Percentiles rank a stretch among this genome's conserved stretches.
Conservation (phyloP, 2,113 vertebrate genomes). For the Embiotoca jacksoni region DNA sequence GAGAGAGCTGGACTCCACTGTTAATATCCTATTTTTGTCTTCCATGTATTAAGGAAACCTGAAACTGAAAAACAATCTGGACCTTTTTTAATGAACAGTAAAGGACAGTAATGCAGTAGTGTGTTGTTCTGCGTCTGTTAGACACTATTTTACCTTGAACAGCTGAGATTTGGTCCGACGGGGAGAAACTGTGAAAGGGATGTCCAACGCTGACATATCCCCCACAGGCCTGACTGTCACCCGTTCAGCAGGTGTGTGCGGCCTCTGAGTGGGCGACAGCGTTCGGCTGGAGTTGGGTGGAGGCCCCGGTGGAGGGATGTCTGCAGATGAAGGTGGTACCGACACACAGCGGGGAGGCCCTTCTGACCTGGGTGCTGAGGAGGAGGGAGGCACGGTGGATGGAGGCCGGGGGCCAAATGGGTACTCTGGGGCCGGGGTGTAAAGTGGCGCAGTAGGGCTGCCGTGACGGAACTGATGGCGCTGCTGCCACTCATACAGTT, state of each 20-base stretch:
- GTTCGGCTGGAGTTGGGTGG: slow-evolving; percentile 71
- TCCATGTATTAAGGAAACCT: not conserved
- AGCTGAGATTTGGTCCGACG: slow-evolving; percentile 85
- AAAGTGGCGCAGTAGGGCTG: slow-evolving; percentile 92
- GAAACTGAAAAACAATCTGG: not conserved
- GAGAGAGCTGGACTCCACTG: not conserved
- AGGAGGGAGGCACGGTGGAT: slow-evolving; percentile 84
- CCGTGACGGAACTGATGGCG: slow-evolving; percentile 95
- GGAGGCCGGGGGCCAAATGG: slow-evolving; percentile 83
- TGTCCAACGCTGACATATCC: slow-evolving; percentile 82
- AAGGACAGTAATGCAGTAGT: not conserved
- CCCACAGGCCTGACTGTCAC: slow-evolving; percentile 89
- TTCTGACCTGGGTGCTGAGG: slow-evolving; percentile 43
- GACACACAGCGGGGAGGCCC: slow-evolving; percentile 79
- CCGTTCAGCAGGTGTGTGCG: slow-evolving; percentile 92
- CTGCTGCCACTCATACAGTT: slow-evolving; percentile 98
- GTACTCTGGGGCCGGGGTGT: slow-evolving; percentile 87
- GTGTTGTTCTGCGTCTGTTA: not conserved
- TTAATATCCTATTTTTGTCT: too few species aligned
- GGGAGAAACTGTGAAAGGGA: slow-evolving; percentile 87
- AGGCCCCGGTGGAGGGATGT: slow-evolving; percentile 91
- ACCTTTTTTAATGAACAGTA: not conserved
- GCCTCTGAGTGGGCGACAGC: slow-evolving; percentile 84
- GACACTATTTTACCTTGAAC: slow-evolving; percentile 85
- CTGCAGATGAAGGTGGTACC: slow-evolving; percentile 90